Percentiles rank a stretch among this genome's conserved stretches.
These are phyloP conservation scores for Drosophila ercepeae DNA, from an alignment of 1,140 invertebrate species.

Conservation along the genomic window DNA sequence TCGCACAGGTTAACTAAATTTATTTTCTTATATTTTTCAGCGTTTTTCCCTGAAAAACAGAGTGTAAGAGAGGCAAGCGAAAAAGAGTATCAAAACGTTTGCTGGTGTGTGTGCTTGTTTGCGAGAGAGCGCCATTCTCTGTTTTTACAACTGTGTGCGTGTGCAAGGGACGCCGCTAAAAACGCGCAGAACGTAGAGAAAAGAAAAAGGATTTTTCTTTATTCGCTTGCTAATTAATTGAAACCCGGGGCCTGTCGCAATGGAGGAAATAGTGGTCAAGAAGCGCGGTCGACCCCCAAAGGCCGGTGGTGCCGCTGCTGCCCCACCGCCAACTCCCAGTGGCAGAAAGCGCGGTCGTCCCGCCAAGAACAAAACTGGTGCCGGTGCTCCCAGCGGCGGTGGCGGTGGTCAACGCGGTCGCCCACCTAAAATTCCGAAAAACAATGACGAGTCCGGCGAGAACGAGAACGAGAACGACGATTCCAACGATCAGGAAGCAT, in stretches of 20 bases:
- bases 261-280: slow-evolving; percentile 56
- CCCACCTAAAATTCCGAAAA: slow-evolving; percentile 30
- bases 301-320: neutral
- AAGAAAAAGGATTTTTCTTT: slow-evolving; percentile 27
- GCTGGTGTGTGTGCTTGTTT: slow-evolving; percentile 1
- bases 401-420: slow-evolving; percentile 35
- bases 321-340: slow-evolving; percentile 1
- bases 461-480: slow-evolving; percentile 41
- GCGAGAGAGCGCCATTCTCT: slow-evolving; percentile 4
- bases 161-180: slow-evolving; percentile 51
- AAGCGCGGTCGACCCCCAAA: slow-evolving; percentile 66
- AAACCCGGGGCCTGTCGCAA: slow-evolving; percentile 11
- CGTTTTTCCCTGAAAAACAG: neutral
- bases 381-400: neutral
- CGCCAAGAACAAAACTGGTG: slow-evolving; percentile 40
- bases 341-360: slow-evolving; percentile 59
- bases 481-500: neutral
- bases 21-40: slow-evolving; percentile 3
- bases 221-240: slow-evolving; percentile 28
- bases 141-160: slow-evolving; percentile 10
- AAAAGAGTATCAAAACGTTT: slow-evolving; percentile 8
- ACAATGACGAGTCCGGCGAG: slow-evolving; percentile 18
- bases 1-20: neutral
- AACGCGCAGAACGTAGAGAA: slow-evolving; percentile 35
- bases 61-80: neutral